Evolutionary conservation across 2,113 vertebrate genomes (phyloP).

Genomic region (Fulica atra): DNA sequence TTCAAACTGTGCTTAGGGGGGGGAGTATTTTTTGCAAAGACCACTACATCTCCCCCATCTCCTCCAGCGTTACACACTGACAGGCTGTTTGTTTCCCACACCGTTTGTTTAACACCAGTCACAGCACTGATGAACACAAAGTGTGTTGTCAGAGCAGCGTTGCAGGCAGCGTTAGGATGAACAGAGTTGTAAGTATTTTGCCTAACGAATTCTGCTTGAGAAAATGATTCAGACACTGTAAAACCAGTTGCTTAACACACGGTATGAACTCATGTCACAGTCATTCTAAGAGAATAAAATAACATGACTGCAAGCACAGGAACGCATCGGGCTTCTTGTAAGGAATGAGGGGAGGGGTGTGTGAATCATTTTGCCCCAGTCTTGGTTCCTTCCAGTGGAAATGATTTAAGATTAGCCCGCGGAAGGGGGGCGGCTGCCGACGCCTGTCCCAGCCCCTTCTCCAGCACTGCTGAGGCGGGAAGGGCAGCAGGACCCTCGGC

Average conservation of each 20-base stretch:
- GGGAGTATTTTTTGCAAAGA: neutral
- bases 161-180: neutral
- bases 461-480: neutral
- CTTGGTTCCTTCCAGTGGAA: neutral
- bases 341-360: fast-evolving
- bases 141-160: fast-evolving
- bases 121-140: fast-evolving
- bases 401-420: neutral
- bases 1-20: neutral
- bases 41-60: neutral
- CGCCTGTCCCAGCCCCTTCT: neutral
- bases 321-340: fast-evolving
- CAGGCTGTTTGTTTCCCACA: fast-evolving
- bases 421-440: neutral
- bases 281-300: neutral
- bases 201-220: neutral
- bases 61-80: neutral
- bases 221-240: neutral
- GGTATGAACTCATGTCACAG: neutral
- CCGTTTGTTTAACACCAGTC: neutral
- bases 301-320: fast-evolving
- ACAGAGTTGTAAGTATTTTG: neutral
- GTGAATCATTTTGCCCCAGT: too few relatives aligned
- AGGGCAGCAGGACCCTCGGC: neutral
- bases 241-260: neutral